Conservation (phyloP, 2,113 vertebrate species). For the Equus przewalskii region DNA sequence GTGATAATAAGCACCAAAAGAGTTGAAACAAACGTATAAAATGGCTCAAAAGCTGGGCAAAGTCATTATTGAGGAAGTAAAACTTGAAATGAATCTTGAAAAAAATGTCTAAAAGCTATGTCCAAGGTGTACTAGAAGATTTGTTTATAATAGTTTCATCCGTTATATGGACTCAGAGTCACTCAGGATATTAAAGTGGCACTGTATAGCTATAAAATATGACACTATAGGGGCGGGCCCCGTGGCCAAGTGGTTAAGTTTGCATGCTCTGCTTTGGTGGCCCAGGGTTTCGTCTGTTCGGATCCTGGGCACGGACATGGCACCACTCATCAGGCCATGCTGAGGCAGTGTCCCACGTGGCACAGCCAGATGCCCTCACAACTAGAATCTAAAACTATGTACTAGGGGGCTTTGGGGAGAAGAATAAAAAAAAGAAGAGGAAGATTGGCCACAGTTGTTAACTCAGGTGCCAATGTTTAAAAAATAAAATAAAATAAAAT, state of each 20-base stretch:
- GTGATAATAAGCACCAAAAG: not conserved
- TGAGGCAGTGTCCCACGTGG: too few species aligned
- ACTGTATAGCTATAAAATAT: not conserved
- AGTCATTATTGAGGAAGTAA: not conserved
- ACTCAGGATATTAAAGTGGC: not conserved
- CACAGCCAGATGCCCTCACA: too few species aligned
- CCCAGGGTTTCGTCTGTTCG: too few species aligned
- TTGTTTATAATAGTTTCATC: not conserved
- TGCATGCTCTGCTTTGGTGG: too few species aligned
- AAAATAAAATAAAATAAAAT: not conserved
- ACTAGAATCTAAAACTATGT: too few species aligned
- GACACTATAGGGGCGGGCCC: not conserved
- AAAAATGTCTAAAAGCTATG: not conserved
- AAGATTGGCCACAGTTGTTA: too few species aligned
- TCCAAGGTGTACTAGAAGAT: not conserved
- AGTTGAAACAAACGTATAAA: slow-evolving; percentile 1
- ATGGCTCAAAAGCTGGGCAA: not conserved
- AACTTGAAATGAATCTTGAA: not conserved
- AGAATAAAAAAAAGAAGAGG: too few species aligned
- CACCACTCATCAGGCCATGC: too few species aligned
- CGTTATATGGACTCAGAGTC: not conserved
- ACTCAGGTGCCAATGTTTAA: too few species aligned
- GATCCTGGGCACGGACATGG: too few species aligned
- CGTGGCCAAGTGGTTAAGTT: too few species aligned
- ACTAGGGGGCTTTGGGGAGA: too few species aligned